A percentile compares a stretch with the other conserved stretches of the same genome.
These are phyloP conservation scores for Fukomys damarensis DNA, from an alignment of 2,113 vertebrate genomes.

Conservation along the genomic window DNA sequence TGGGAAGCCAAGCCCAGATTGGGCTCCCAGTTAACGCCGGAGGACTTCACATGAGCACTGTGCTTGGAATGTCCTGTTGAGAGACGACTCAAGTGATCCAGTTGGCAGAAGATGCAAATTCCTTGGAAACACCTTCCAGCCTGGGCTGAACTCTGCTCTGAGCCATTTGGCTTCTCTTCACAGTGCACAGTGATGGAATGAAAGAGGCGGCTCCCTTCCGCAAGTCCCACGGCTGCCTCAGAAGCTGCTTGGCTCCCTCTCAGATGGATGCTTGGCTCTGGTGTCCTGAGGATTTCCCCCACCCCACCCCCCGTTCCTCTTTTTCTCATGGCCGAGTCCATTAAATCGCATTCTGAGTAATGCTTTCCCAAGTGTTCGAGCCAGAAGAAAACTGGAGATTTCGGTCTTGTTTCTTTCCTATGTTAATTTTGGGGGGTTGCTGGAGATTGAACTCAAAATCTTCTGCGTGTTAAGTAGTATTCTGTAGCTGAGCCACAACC, in stretches of 20 bases:
- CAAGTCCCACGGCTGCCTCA: background rate
- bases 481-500: background rate
- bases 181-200: background rate
- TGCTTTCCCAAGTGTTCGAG: background rate
- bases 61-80: conserved; percentile 28
- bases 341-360: background rate
- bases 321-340: background rate
- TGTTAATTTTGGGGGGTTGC: background rate
- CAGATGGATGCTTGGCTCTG: background rate
- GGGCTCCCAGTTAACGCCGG: background rate
- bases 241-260: background rate
- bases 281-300: background rate
- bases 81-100: conserved; percentile 28
- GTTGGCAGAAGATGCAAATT: conserved; percentile 36
- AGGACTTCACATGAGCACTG: background rate
- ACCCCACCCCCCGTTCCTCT: background rate
- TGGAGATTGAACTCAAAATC: background rate
- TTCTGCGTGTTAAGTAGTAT: background rate
- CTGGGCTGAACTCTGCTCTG: background rate
- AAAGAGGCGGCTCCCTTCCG: too few relatives aligned
- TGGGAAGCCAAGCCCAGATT: background rate
- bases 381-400: background rate
- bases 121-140: conserved; percentile 31
- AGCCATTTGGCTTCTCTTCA: background rate
- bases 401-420: background rate